Percentiles rank a stretch among this genome's conserved stretches.
These are phyloP conservation scores for Poecile atricapillus DNA, from an alignment of 2,113 vertebrate genomes.

Conservation along the genomic window DNA sequence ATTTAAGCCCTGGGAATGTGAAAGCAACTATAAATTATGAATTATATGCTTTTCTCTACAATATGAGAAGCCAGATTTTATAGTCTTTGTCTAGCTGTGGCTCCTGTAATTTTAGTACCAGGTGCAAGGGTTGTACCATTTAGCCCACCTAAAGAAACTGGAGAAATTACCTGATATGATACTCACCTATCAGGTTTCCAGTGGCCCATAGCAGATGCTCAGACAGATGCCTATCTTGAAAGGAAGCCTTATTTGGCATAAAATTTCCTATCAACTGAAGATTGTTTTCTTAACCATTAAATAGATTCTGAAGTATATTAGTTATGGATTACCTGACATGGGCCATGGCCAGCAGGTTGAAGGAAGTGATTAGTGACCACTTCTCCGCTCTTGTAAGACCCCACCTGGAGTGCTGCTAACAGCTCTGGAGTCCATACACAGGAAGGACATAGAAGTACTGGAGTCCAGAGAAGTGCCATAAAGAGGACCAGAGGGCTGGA, in stretches of 20 bases:
- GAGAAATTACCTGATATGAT: background rate
- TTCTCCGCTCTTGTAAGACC: background rate
- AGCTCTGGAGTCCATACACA: background rate
- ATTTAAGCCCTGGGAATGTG: background rate
- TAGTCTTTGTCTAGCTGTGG: background rate
- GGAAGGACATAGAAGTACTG: background rate
- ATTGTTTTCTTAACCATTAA: background rate
- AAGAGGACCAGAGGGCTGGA: background rate
- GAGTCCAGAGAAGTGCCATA: background rate
- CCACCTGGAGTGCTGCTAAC: background rate
- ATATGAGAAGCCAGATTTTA: background rate
- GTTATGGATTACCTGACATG: background rate
- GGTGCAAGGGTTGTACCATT: background rate
- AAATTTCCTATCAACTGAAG: background rate
- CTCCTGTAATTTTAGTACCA: background rate
- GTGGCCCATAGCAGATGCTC: background rate
- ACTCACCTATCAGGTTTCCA: background rate
- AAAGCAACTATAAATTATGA: conserved; percentile 9
- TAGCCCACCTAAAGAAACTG: background rate
- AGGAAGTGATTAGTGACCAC: background rate
- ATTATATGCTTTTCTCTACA: background rate
- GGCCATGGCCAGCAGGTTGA: background rate
- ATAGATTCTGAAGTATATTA: background rate
- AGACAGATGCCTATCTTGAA: background rate
- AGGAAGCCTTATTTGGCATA: background rate